A percentile compares a stretch with the other conserved stretches of the same genome.
Evolutionary conservation across 2,888 invertebrate species (phyloP).

Genomic region (Pomacea canaliculata): DNA sequence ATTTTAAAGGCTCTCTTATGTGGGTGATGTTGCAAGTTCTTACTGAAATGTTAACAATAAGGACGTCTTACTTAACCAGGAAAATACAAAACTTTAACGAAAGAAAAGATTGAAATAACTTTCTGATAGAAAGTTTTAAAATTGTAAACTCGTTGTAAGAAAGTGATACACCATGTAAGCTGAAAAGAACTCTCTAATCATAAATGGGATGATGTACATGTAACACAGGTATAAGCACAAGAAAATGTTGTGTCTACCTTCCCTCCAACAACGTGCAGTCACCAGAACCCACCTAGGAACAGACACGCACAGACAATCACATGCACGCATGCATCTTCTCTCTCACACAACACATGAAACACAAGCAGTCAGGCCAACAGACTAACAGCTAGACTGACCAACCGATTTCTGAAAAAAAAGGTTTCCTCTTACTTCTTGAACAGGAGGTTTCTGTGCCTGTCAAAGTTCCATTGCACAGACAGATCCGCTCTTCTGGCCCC

Average conservation of each 20-base stretch:
- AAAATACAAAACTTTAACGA: too few species aligned
- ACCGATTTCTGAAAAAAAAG: not conserved
- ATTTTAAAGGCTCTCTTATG: too few species aligned
- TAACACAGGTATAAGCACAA: not conserved
- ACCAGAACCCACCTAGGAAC: not conserved
- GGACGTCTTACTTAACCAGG: too few species aligned
- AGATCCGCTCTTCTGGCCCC: slow-evolving; percentile 2
- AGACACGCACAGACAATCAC: not conserved
- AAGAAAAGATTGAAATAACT: too few species aligned
- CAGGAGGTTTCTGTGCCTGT: not conserved
- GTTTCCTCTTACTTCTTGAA: not conserved
- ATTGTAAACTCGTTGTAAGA: too few species aligned
- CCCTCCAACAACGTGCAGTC: not conserved
- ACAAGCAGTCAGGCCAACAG: too few species aligned
- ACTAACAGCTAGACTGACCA: too few species aligned
- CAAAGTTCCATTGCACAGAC: slow-evolving; percentile 2
- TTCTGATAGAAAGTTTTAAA: too few species aligned
- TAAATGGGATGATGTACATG: not conserved
- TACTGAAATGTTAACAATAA: too few species aligned
- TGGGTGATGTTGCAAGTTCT: too few species aligned
- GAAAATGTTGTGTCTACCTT: too few species aligned
- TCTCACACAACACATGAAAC: not conserved
- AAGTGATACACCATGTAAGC: not conserved
- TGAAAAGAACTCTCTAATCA: not conserved
- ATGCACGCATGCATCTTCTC: not conserved